Percentiles rank a stretch among this genome's conserved stretches.
Evolutionary conservation across 2,113 vertebrate genomes (phyloP).

Genomic region (Pionites leucogaster): DNA sequence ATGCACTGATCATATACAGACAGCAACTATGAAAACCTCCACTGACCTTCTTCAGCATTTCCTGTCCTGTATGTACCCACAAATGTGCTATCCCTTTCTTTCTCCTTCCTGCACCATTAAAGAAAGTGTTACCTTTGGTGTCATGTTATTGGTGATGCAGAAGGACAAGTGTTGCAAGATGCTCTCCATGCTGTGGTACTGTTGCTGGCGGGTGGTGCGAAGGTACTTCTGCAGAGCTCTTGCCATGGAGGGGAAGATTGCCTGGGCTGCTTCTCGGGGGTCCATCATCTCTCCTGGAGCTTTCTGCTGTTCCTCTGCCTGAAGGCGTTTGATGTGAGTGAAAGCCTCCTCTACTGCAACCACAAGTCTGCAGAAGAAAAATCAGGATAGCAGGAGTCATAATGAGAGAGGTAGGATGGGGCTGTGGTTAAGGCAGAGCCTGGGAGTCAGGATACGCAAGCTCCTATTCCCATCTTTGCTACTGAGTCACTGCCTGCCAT

Average conservation of each 20-base stretch:
- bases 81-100: background rate
- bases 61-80: background rate
- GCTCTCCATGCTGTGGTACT: conserved; percentile 98
- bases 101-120: background rate
- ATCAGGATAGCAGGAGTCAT: background rate
- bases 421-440: background rate
- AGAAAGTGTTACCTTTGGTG: conserved; percentile 84
- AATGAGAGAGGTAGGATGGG: background rate
- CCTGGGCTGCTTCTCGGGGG: conserved; percentile 92
- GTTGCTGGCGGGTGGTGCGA: conserved; percentile 92
- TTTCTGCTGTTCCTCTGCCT: conserved; percentile 90
- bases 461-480: background rate
- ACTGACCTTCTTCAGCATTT: background rate
- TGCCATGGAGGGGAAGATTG: conserved; percentile 97
- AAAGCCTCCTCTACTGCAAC: conserved; percentile 96
- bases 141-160: conserved; percentile 96
- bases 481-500: background rate
- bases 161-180: conserved; percentile 96
- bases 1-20: background rate
- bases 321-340: conserved; percentile 90
- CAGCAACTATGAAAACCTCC: background rate
- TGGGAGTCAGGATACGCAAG: conserved; percentile 5
- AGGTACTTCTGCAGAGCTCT: conserved; percentile 96
- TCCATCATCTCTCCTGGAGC: conserved; percentile 92
- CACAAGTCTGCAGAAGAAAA: conserved; percentile 81